Evolutionary conservation across 2,797 vertebrate genomes (phyloP).

Genomic region (Falco naumanni): DNA sequence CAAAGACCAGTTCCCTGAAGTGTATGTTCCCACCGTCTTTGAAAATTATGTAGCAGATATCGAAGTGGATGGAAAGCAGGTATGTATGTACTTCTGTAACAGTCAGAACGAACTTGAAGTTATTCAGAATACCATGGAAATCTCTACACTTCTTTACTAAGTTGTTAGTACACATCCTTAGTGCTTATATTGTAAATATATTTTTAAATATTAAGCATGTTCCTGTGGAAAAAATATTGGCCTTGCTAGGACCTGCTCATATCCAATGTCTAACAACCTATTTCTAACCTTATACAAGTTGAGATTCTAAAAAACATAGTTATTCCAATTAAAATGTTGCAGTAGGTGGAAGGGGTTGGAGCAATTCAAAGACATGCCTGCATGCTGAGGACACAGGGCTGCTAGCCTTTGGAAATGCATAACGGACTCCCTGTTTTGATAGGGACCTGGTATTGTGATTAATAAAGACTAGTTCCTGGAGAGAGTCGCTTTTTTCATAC

Average conservation of each 20-base stretch:
- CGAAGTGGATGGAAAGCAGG: constrained; percentile 97
- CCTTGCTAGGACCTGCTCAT: not conserved
- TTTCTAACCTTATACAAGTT: not conserved
- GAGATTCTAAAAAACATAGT: not conserved
- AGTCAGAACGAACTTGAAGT: not conserved
- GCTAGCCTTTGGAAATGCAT: not conserved
- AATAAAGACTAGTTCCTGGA: not conserved
- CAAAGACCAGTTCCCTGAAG: constrained; percentile 99
- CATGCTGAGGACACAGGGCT: not conserved
- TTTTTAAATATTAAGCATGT: not conserved
- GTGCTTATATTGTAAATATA: not conserved
- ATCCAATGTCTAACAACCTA: not conserved
- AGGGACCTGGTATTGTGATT: not conserved
- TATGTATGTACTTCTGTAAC: constrained; percentile 53
- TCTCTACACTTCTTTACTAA: not conserved
- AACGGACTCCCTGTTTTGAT: not conserved
- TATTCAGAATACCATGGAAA: not conserved
- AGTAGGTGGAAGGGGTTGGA: not conserved
- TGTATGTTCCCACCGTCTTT: constrained; percentile 97
- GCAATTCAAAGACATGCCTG: not conserved
- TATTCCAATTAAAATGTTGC: not conserved
- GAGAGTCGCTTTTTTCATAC: not conserved
- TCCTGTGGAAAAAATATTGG: not conserved
- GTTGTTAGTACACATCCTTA: not conserved
- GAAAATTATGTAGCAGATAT: constrained; percentile 99